phyloP scores from a whole-genome alignment of 2,888 invertebrate genomes.

The Leptinotarsa rubiginosa region DNA sequence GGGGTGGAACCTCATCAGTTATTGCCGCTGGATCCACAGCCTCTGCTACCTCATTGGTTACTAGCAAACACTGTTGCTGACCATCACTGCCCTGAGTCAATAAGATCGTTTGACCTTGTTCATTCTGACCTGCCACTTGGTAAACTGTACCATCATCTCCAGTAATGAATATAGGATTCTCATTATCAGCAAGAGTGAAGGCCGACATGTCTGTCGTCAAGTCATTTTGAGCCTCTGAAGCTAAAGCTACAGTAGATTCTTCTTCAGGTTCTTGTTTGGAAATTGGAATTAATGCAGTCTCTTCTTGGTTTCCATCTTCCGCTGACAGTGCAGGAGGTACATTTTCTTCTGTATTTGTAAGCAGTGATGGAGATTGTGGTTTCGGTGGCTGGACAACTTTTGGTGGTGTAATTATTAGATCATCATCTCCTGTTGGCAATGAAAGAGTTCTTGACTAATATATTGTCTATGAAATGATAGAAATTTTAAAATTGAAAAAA shows the following conservation, averaged over 20 bases:
- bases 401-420: conserved; percentile 30
- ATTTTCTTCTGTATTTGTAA: not conserved
- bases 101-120: conserved; percentile 80
- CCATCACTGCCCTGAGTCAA: conserved; percentile 77
- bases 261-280: conserved; percentile 17
- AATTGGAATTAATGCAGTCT: conserved; percentile 1
- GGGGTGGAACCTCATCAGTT: conserved; percentile 40
- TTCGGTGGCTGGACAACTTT: conserved; percentile 16
- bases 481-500: not conserved
- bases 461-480: not conserved
- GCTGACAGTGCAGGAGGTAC: conserved; percentile 61
- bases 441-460: not conserved
- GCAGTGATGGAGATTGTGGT: conserved; percentile 15
- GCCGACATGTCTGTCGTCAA: conserved; percentile 55
- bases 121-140: conserved; percentile 80
- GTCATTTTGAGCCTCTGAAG: conserved; percentile 11
- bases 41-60: conserved; percentile 72
- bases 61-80: conserved; percentile 78
- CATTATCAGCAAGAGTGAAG: conserved; percentile 60
- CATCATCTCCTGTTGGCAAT: conserved; percentile 31
- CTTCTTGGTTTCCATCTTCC: conserved; percentile 19
- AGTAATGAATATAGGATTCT: conserved; percentile 80
- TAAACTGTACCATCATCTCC: conserved; percentile 87
- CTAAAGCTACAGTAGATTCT: conserved; percentile 28
- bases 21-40: conserved; percentile 57